Base-by-base conservation (phyloP, 2,888 invertebrate species). In the Andrena bicolor region DNA sequence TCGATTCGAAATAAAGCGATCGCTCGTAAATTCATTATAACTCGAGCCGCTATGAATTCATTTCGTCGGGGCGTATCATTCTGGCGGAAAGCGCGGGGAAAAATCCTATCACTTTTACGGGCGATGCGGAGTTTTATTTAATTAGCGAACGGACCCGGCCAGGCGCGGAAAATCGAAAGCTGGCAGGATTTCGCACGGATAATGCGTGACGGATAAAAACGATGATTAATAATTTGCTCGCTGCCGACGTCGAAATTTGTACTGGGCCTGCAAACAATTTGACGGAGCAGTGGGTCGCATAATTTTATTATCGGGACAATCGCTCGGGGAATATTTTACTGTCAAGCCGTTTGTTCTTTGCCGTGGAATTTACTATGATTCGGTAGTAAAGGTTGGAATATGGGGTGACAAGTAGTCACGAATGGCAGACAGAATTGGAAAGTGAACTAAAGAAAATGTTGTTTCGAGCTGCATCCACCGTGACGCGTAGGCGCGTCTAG, bases 11-110 rank as follows among this genome's bases (percentile, higher is more conserved):
- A 81, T 81, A 80, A 81, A 80, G 73, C 80, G 81, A 80, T 80
- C 81, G 28, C 48, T 56, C 68, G 82, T 81, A 75, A 82, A 82
- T 82, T 82, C 82, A 60, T 82, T 82, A 82, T 82, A 65, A 81
- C 75, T 72, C 58, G 82, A 26, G 30, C 35, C 30, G 61, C 60
- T 80, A 81, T 66, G 73, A 63, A 80, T 81, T 72, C 65, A 35
- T 72, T 71, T 66, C 41, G 49, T 30, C 41, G 16, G 2, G 60
- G 10, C 23, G 2, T 41, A 41, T 41, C 41, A 16, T 41, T 41
- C 41, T 16, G 16, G 51, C 26, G n/a, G 26, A 23, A 35, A 28
- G 48, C 5, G 13, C 23, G 30, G 28, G 51, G 5, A 35, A 77
- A 66, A 70, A n/a, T 28, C 48, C 10, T 58, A 71, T 80, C 71